These are phyloP conservation scores for Nomada flava DNA, from an alignment of 2,888 invertebrate species.

Conservation along the genomic window DNA sequence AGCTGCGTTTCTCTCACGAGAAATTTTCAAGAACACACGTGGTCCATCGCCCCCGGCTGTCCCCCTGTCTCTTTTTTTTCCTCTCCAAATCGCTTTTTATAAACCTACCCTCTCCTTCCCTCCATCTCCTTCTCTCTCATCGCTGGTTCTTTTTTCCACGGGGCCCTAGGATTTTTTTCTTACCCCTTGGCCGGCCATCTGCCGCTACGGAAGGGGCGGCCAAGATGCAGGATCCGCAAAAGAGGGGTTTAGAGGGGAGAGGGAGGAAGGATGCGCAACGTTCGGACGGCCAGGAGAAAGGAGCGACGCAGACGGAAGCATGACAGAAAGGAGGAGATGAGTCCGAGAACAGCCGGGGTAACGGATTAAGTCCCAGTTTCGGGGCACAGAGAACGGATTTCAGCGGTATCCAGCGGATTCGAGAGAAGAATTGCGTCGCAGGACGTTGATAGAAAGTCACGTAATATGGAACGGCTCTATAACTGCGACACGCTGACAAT, in stretches of 20 bases:
- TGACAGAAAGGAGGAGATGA: constrained; percentile 63
- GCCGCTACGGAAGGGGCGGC: constrained; percentile 85
- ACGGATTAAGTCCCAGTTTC: constrained; percentile 79
- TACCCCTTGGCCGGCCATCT: constrained; percentile 86
- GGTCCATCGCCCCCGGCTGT: constrained; percentile 72
- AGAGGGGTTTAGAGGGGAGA: constrained; percentile 50
- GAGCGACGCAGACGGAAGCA: constrained; percentile 57
- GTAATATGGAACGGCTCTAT: background rate
- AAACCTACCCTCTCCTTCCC: constrained; percentile 72
- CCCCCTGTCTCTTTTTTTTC: constrained; percentile 63
- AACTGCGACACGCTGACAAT: too few relatives aligned
- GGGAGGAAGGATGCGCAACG: constrained; percentile 61
- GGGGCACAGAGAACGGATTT: constrained; percentile 41
- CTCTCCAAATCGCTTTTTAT: constrained; percentile 81
- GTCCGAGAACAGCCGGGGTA: constrained; percentile 72
- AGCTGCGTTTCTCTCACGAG: constrained; percentile 69
- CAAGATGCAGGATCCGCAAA: constrained; percentile 82
- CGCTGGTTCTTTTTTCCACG: constrained; percentile 57
- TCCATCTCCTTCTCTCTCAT: background rate
- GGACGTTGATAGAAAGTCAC: constrained; percentile 22
- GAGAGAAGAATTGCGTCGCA: background rate
- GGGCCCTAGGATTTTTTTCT: constrained; percentile 81
- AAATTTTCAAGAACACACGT: constrained; percentile 79
- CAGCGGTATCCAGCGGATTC: constrained; percentile 25
- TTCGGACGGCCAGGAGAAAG: constrained; percentile 27